phyloP scores from a whole-genome alignment of 2,888 invertebrate species.

The Hedya salicella region DNA sequence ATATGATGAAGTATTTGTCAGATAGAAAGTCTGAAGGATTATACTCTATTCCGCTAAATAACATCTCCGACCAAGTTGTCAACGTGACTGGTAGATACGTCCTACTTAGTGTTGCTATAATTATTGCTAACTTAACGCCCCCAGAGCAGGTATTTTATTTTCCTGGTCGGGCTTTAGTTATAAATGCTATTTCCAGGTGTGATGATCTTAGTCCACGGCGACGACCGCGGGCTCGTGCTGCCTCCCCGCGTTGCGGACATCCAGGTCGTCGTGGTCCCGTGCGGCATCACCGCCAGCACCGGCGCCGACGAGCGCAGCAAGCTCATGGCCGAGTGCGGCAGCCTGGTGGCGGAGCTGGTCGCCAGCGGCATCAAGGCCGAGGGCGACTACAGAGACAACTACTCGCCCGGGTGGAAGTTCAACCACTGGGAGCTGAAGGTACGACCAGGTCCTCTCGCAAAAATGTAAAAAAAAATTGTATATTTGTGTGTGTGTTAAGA shows the following conservation, averaged over 20 bases:
- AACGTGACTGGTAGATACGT: no score
- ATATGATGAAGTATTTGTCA: no score
- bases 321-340: conserved; percentile 88
- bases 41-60: no score
- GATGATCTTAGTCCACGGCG: conserved; percentile 97
- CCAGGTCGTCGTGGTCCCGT: conserved; percentile 96
- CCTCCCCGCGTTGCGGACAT: conserved; percentile 96
- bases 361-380: conserved; percentile 89
- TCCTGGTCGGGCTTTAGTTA: no score
- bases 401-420: conserved; percentile 99
- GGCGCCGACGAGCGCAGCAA: conserved; percentile 88
- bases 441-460: no score
- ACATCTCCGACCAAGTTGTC: no score
- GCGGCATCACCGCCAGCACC: conserved; percentile 95
- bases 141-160: no score
- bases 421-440: conserved; percentile 98
- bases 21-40: no score
- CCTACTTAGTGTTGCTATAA: no score
- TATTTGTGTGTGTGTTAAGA: no score
- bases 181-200: conserved; percentile 84
- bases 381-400: conserved; percentile 96
- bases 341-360: conserved; percentile 87
- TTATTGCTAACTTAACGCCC: no score
- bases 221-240: conserved; percentile 97
- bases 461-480: no score